Conservation (phyloP, 2,888 invertebrate genomes). For the Malachius bipustulatus region DNA sequence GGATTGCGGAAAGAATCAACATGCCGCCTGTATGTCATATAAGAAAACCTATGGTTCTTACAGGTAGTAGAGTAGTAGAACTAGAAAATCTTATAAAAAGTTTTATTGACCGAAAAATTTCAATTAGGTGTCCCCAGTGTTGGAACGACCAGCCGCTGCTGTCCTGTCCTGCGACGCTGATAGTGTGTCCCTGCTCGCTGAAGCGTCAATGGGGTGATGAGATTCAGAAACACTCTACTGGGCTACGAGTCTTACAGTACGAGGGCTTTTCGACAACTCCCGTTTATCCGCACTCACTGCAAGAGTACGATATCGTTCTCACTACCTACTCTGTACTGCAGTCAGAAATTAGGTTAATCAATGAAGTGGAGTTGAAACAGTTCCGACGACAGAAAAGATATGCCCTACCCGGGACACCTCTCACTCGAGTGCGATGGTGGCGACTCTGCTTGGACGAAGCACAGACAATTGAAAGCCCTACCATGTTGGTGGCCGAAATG, state of each 20-base stretch:
- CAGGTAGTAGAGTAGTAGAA: too few species aligned
- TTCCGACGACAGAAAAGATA: conserved; percentile 45
- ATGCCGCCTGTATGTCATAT: conserved; percentile 47
- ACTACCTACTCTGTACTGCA: conserved; percentile 57
- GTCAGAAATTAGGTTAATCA: conserved; percentile 48
- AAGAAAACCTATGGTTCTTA: conserved; percentile 38
- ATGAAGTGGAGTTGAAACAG: too few species aligned
- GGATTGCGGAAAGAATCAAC: conserved; percentile 49
- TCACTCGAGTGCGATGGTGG: conserved; percentile 64
- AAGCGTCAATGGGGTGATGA: conserved; percentile 63
- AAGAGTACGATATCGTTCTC: conserved; percentile 56
- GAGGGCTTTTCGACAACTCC: conserved; percentile 39
- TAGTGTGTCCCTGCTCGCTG: conserved; percentile 57
- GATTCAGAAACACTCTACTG: conserved; percentile 47
- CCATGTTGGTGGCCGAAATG: conserved; percentile 49
- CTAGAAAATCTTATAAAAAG: too few species aligned
- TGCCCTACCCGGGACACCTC: conserved; percentile 50
- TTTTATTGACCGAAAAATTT: background rate
- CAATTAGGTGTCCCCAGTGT: conserved; percentile 49
- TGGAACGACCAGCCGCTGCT: conserved; percentile 43
- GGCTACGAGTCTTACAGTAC: conserved; percentile 43
- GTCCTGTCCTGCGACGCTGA: conserved; percentile 52
- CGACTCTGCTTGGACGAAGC: conserved; percentile 68
- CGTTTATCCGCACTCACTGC: conserved; percentile 49
- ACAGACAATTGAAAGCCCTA: conserved; percentile 59